Percentiles rank a stretch among this genome's conserved stretches.
Evolutionary conservation across 37 sponge, comb jelly and placozoan genomes (phyloP).

Genomic region (Haliclona indistincta): DNA sequence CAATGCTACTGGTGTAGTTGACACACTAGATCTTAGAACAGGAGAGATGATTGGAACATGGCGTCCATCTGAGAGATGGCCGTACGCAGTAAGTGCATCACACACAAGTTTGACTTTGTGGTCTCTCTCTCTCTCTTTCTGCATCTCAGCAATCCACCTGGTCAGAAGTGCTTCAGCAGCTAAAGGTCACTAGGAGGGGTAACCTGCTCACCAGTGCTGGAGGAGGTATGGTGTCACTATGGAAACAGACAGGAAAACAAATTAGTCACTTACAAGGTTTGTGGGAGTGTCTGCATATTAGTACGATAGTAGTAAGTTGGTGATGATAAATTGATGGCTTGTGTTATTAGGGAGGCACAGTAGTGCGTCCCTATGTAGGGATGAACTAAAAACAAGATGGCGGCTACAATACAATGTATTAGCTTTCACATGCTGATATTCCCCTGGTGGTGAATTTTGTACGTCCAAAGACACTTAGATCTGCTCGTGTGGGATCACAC

Average conservation of each 20-base stretch:
- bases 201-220: constrained; percentile 56
- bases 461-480: too few species aligned
- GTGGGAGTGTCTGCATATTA: too few species aligned
- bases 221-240: constrained; percentile 44
- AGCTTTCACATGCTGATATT: too few species aligned
- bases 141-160: constrained; percentile 23
- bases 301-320: too few species aligned
- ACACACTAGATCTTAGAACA: constrained; percentile 56
- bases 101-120: neutral
- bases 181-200: constrained; percentile 59
- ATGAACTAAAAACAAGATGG: too few species aligned
- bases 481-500: too few species aligned
- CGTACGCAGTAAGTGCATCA: neutral
- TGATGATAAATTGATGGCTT: too few species aligned
- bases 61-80: constrained; percentile 53
- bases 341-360: too few species aligned
- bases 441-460: too few species aligned
- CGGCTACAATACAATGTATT: too few species aligned
- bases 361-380: too few species aligned
- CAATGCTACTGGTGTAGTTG: constrained; percentile 46
- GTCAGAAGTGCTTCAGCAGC: constrained; percentile 37
- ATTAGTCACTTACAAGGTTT: constrained; percentile 55
- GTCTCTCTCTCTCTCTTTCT: neutral
- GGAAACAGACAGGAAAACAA: constrained; percentile 58
- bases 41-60: constrained; percentile 61